These are phyloP conservation scores for Amaurobius ferox DNA, from an alignment of 2,888 invertebrate genomes.

Conservation along the genomic window DNA sequence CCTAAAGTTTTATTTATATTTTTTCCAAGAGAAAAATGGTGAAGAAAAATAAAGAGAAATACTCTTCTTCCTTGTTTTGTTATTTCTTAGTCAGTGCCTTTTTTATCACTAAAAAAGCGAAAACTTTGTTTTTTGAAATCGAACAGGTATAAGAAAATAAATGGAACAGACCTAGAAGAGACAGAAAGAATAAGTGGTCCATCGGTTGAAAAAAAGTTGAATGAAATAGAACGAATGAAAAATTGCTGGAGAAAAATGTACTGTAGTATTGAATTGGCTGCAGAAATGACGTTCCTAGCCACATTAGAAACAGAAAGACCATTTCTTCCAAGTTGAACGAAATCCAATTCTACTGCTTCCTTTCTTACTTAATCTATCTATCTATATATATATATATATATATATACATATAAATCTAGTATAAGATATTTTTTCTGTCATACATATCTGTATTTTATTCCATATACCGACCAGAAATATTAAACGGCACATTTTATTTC, in stretches of 20 bases:
- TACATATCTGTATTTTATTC: slow-evolving; percentile 18
- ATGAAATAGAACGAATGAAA: slow-evolving; percentile 22
- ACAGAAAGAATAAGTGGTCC: slow-evolving; percentile 41
- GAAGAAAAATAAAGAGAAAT: too few relatives aligned
- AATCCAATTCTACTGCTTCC: slow-evolving; percentile 61
- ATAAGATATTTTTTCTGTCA: neutral
- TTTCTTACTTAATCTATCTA: slow-evolving; percentile 17
- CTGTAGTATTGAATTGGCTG: slow-evolving; percentile 56
- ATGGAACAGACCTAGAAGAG: slow-evolving; percentile 31
- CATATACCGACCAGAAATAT: slow-evolving; percentile 34
- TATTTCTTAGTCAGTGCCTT: neutral
- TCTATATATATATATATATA: slow-evolving; percentile 1
- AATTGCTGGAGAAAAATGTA: slow-evolving; percentile 31
- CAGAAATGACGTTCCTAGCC: slow-evolving; percentile 50
- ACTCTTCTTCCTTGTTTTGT: neutral
- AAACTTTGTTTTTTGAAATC: slow-evolving; percentile 36
- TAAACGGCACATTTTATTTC: slow-evolving; percentile 56
- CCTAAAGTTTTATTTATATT: slow-evolving; percentile 14
- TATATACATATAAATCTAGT: neutral
- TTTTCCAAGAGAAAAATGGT: neutral
- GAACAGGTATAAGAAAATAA: slow-evolving; percentile 65
- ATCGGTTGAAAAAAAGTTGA: slow-evolving; percentile 15
- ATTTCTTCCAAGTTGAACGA: slow-evolving; percentile 65
- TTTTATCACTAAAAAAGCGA: slow-evolving; percentile 4
- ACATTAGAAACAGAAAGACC: slow-evolving; percentile 66